Evolutionary conservation across 2,888 invertebrate species (phyloP), one percentile per base, ranked within the genome.

Genomic region (Troides oblongomaculatus): DNA sequence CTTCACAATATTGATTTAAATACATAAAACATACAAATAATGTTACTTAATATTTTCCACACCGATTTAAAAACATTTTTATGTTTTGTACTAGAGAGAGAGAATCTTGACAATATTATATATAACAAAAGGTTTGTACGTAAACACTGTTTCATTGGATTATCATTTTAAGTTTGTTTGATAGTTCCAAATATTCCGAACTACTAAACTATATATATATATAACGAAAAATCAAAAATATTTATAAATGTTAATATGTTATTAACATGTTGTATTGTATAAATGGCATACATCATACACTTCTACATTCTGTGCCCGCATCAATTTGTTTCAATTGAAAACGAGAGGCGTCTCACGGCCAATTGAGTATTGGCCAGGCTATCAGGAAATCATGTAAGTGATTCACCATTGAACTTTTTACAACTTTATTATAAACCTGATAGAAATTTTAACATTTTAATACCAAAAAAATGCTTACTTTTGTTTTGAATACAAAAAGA

Each of bases 281-380:
- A 66, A 53, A 66, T 61, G 60, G 3, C 53, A 17, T 17, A 23
- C 62, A 2, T 46, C 59, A 50, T 43, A 58, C 43, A 58, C 36
- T 72, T 71, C 64, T 60, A 61, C 53, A 59, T 64, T 64, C 46
- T 50, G 74, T 78, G 75, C 73, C 76, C 75, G 77, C 77, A 79
- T 79, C 84, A 88, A 88, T 88, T 87, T 84, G 78, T 82, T 82
- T 82, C 88, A 89, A 88, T 88, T 87, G 82, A 81, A 78, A 76
- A 76, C 74, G 77, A 77, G 77, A 70, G 75, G 69, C 76, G 74
- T 73, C 78, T 80, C 73, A 72, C 65, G 73, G 79, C 77, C 87
- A 86, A 86, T 86, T 87, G 83, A 77, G 75, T 72, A 72, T 78
- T 17, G 36, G 56, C 46, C 75, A 74, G 73, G 72, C 77, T 79